These are phyloP conservation scores for Antheraea pernyi DNA, from an alignment of 1,140 invertebrate genomes.

Conservation along the genomic window DNA sequence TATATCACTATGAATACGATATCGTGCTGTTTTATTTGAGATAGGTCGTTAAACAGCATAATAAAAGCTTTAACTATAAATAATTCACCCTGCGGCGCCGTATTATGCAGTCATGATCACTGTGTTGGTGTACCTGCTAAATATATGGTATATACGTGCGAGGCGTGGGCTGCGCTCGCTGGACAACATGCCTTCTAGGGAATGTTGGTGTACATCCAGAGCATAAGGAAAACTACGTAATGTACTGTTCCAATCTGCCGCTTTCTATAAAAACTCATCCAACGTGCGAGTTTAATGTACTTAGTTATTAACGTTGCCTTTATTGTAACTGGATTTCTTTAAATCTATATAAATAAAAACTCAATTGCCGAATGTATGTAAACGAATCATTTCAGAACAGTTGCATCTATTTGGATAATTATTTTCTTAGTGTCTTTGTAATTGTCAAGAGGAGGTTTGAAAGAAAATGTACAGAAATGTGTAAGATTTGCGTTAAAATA, in stretches of 20 bases:
- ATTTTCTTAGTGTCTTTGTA: too few relatives aligned
- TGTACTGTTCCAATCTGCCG: constrained; percentile 13
- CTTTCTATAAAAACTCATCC: neutral
- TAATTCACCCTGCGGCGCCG: constrained; percentile 33
- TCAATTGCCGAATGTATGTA: too few relatives aligned
- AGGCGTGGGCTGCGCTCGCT: constrained; percentile 52
- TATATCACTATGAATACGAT: neutral
- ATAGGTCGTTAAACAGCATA: constrained; percentile 7
- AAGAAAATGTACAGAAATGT: too few relatives aligned
- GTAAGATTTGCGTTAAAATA: too few relatives aligned
- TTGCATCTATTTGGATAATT: too few relatives aligned
- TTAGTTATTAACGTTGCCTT: neutral
- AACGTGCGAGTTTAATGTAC: constrained; percentile 13
- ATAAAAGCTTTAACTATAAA: constrained; percentile 28
- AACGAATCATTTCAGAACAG: too few relatives aligned
- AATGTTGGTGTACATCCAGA: constrained; percentile 60
- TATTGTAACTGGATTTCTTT: neutral
- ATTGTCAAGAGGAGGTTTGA: too few relatives aligned
- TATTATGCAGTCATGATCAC: constrained; percentile 20
- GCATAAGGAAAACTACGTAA: constrained; percentile 51
- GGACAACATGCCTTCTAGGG: constrained; percentile 64
- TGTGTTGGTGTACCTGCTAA: too few relatives aligned
- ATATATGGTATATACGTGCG: constrained; percentile 4
- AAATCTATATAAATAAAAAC: too few relatives aligned
- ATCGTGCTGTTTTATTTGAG: neutral